Evolutionary conservation across 2,888 invertebrate genomes (phyloP), one percentile per base, ranked within the genome.

Genomic region (Ceraclea dissimilis): DNA sequence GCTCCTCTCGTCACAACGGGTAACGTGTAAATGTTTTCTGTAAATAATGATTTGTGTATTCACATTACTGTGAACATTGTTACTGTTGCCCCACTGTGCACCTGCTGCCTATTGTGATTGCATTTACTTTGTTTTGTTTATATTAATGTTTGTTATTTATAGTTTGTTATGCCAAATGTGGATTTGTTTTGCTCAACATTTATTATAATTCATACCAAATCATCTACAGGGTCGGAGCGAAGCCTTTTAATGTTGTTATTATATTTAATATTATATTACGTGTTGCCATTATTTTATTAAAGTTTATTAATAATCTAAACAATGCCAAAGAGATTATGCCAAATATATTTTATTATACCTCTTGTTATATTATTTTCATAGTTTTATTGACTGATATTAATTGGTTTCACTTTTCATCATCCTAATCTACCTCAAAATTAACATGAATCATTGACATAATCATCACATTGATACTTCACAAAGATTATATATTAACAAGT

Each of bases 181-280:
- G 53, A 53, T 53, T 20, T n/a, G 11, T 19, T 52, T 52, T 46
- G 52, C 52, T 52, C 52, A 52, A 52, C 18, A 13, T 26, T 10
- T 10, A 26, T 26, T 26, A 26, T 6, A 4, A 39, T 39, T 39
- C 39, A 39, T 39, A 13, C 16, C 16, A n/a, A 39, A n/a, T 13
- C 13, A 39, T 39, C 13, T 39, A 16, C 39, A n/a, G 39, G 39
- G 16, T 39, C 39, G 13, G 39, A 39, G 39, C 2, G 13, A 39
- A 39, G 16, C 39, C 39, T 39, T 39, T 39, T 39, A 39, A 39
- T n/a, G 26, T 26, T 26, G 4, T 26, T 26, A 10, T 26, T 26
- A 13, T 39, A 13, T 39, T n/a, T 39, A 39, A 8, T 39, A 8
- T 39, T 8, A 31, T 39, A 16, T 39, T 39, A 39, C 13, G 4